Evolutionary conservation across 92 coral and sea anemone species (phyloP).

Genomic region (Siderastrea siderea): DNA sequence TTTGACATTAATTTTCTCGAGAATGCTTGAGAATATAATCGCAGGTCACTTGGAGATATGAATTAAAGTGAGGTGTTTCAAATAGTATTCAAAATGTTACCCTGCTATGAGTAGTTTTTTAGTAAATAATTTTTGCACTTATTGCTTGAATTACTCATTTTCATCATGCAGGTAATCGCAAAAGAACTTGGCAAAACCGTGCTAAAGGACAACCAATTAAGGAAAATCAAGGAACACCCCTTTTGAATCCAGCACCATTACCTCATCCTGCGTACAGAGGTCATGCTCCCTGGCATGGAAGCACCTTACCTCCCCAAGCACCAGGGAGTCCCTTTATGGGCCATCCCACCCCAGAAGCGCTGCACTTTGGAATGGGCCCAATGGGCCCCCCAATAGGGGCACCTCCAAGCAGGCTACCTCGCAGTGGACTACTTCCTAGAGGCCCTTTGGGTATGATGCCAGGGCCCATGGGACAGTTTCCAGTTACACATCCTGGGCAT

Average conservation of each 20-base stretch:
- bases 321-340: constrained; percentile 24
- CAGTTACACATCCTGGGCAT: constrained; percentile 3
- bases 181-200: constrained; percentile 33
- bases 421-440: constrained; percentile 16
- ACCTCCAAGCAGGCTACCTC: not conserved
- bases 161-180: constrained; percentile 19
- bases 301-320: not conserved
- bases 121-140: no score
- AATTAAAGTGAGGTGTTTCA: no score
- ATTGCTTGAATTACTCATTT: not conserved
- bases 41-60: no score
- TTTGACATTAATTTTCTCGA: no score
- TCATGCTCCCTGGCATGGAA: constrained; percentile 1
- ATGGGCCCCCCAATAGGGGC: constrained; percentile 3
- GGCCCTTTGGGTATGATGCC: constrained; percentile 15
- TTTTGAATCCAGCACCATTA: not conserved
- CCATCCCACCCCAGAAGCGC: not conserved
- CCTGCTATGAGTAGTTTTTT: no score
- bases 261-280: constrained; percentile 12
- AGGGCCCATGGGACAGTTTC: constrained; percentile 11
- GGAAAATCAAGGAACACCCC: constrained; percentile 1
- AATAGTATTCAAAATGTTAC: no score
- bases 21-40: no score
- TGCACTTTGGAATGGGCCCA: constrained; percentile 3
- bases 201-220: constrained; percentile 11